Evolutionary conservation across 2,888 invertebrate species (phyloP).

Genomic region (Troglohyphantes excavatus): DNA sequence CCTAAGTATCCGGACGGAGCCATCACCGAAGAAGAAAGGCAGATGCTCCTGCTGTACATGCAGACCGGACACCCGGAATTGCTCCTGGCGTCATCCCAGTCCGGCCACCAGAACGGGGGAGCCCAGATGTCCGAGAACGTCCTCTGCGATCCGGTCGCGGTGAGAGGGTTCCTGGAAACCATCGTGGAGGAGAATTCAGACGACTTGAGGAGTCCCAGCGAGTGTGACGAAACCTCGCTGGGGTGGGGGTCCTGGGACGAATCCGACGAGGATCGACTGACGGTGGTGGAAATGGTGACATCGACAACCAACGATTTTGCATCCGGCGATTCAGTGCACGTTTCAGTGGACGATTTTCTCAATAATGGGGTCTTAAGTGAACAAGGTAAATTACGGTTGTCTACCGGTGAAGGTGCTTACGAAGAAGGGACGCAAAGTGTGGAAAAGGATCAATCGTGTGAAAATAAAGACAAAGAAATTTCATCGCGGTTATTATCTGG

Average conservation of each 20-base stretch:
- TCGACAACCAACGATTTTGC: conserved; percentile 2
- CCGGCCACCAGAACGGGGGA: background rate
- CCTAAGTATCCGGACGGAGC: conserved; percentile 63
- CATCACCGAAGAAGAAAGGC: conserved; percentile 70
- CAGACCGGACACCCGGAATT: conserved; percentile 67
- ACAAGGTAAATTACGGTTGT: background rate
- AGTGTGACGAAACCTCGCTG: conserved; percentile 70
- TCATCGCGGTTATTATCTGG: conserved; percentile 12
- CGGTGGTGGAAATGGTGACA: conserved; percentile 76
- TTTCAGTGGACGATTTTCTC: background rate
- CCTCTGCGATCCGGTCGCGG: conserved; percentile 35
- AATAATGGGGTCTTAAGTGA: background rate
- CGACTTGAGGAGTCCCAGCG: conserved; percentile 69
- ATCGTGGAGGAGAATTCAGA: conserved; percentile 75
- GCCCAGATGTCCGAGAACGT: background rate
- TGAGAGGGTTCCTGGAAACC: conserved; percentile 71
- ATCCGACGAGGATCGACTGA: conserved; percentile 72
- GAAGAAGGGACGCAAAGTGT: background rate
- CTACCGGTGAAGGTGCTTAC: background rate
- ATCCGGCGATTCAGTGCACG: background rate
- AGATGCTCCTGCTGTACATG: conserved; percentile 72
- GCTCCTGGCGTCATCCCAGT: conserved; percentile 26
- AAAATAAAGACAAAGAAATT: background rate
- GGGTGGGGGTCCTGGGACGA: conserved; percentile 78
- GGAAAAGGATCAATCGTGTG: background rate